Base-by-base conservation (phyloP, 2,113 vertebrate genomes). In the Oncorhynchus gorbuscha region DNA sequence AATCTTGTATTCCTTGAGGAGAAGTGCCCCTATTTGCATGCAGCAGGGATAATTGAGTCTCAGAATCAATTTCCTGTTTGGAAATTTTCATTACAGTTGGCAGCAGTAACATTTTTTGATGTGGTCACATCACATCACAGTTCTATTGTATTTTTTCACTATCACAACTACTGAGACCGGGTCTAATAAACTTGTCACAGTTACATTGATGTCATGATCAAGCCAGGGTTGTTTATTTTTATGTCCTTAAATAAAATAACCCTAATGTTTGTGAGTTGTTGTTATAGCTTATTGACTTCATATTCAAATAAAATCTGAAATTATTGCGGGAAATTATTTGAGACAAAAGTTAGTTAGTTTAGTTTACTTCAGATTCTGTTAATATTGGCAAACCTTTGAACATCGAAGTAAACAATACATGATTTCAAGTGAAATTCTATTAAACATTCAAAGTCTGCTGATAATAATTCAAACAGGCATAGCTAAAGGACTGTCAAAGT, bases 1-100 rank as follows among this genome's bases (percentile, higher is more conserved):
- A 49, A 70, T 70, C n/a, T 48, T 9, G 69, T 70, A 68, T 73
- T 67, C 58, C 68, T 67, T 48, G 8, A 71, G 71, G 81, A 82
- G 73, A 26, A 72, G 64, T 45, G 68, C 66, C 65, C 69, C 75
- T 48, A 48, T 77, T 73, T 35, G 69, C 65, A 64, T 62, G 72
- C 66, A 75, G 58, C 62, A 79, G 81, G 77, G 75, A 87, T 83
- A 20, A 78, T 83, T 76, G 72, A 74, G 28, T 13, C 74, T 72
- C 68, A 80, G 59, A 75, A 81, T 72, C 59, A 55, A 78, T 82
- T 80, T 76, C 71, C 68, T 78, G 67, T 39, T 79, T 5, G 73
- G 69, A 87, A 77, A 51, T 83, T 76, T 83, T 75, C 79, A 77
- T 75, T 30, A 24, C 61, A 80, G 68, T 73, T 81, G 69, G 61